phyloP scores from a whole-genome alignment of 1,140 invertebrate genomes.

The Drosophila lacteicornis region DNA sequence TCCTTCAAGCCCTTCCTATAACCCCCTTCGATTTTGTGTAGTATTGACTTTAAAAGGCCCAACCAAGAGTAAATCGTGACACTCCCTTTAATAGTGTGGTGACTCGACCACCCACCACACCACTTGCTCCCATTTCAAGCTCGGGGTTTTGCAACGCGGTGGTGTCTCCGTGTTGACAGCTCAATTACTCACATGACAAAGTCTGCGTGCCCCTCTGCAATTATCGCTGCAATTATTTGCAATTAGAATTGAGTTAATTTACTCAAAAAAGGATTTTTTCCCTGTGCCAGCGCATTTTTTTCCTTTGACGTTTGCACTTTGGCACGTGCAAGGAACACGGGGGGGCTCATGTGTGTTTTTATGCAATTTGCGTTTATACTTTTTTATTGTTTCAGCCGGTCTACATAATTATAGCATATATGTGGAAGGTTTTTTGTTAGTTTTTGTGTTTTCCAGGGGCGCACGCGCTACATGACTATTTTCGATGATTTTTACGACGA shows the following conservation, averaged over 20 bases:
- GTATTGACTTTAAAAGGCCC: neutral
- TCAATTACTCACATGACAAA: constrained; percentile 71
- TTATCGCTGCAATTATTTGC: constrained; percentile 80
- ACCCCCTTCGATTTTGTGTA: neutral
- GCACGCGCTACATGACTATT: constrained; percentile 65
- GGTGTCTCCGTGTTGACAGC: constrained; percentile 63
- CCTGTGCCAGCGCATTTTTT: constrained; percentile 26
- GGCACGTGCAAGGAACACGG: constrained; percentile 52
- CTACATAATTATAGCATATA: constrained; percentile 65
- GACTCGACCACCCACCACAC: constrained; percentile 24
- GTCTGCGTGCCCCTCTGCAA: constrained; percentile 63
- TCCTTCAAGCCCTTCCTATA: neutral
- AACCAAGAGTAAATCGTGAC: neutral
- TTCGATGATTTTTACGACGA: constrained; percentile 74
- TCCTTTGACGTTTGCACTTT: constrained; percentile 48
- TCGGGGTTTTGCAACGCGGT: constrained; percentile 1
- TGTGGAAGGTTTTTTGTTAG: constrained; percentile 32
- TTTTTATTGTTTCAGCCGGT: constrained; percentile 66
- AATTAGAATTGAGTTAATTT: constrained; percentile 79
- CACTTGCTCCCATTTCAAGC: neutral
- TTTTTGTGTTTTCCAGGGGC: constrained; percentile 35
- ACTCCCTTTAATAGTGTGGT: neutral
- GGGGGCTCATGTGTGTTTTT: constrained; percentile 37
- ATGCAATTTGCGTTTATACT: constrained; percentile 69
- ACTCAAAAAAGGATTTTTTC: constrained; percentile 58